phyloP scores from a whole-genome alignment of 2,113 vertebrate genomes.

The Myodes glareolus region DNA sequence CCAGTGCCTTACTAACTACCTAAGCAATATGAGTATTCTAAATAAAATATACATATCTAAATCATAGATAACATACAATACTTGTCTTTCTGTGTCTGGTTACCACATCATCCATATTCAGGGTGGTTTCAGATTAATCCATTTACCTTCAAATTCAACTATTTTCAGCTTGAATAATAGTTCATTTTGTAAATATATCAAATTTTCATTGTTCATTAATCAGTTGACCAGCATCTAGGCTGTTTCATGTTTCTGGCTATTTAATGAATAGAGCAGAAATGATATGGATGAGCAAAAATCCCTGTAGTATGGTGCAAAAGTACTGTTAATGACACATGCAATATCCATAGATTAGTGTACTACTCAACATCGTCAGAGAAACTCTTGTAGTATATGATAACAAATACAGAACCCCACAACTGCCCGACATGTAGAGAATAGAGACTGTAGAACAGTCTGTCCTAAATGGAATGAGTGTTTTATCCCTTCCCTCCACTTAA shows the following conservation, averaged over 20 bases:
- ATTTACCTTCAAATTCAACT: background rate
- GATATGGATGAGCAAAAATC: background rate
- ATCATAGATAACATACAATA: too few relatives aligned
- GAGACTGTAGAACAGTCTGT: background rate
- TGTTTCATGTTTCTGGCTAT: background rate
- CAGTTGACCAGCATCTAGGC: background rate
- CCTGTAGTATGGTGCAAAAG: background rate
- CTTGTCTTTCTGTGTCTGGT: background rate
- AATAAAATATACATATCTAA: background rate
- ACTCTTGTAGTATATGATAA: background rate
- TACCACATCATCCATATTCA: background rate
- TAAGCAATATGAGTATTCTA: background rate
- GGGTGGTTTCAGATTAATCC: background rate
- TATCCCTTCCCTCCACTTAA: background rate
- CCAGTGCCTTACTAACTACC: background rate
- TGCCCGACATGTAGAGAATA: background rate
- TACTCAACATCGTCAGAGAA: background rate
- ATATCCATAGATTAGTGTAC: background rate
- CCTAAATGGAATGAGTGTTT: background rate
- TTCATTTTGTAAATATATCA: background rate
- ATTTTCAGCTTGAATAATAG: background rate
- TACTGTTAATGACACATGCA: background rate
- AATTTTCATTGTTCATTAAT: background rate
- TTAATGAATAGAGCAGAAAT: background rate
- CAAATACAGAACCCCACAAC: background rate